phyloP scores from a whole-genome alignment of 2,797 vertebrate species.

The Hirundo rustica region DNA sequence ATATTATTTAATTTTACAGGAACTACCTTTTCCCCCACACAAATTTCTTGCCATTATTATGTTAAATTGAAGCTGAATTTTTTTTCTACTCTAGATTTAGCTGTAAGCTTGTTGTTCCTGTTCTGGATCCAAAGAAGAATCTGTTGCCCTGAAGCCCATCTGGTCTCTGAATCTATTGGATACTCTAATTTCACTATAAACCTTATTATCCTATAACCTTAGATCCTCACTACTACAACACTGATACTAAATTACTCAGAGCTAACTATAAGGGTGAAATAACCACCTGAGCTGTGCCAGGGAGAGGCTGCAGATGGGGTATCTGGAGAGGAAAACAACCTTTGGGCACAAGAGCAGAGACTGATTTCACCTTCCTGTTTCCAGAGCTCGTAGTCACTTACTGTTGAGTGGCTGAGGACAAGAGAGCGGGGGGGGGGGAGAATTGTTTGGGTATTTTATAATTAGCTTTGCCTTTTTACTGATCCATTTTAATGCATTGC shows the following conservation, averaged over 20 bases:
- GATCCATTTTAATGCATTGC: neutral
- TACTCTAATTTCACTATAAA: neutral
- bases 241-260: neutral
- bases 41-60: neutral
- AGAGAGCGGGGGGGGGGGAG: rapidly evolving
- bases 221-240: neutral
- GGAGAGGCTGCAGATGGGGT: neutral
- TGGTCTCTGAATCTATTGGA: neutral
- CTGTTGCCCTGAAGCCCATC: neutral
- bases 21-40: neutral
- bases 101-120: neutral
- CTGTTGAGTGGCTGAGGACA: neutral
- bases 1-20: neutral
- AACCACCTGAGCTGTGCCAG: neutral
- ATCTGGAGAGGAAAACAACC: neutral
- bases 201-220: neutral
- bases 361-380: neutral
- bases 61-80: neutral
- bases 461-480: neutral
- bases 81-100: neutral
- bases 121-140: neutral
- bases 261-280: neutral
- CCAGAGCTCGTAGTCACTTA: neutral
- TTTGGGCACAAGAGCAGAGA: neutral
- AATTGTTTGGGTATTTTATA: neutral